Conservation (phyloP, 2,113 vertebrate genomes). For the Morone chrysops region DNA sequence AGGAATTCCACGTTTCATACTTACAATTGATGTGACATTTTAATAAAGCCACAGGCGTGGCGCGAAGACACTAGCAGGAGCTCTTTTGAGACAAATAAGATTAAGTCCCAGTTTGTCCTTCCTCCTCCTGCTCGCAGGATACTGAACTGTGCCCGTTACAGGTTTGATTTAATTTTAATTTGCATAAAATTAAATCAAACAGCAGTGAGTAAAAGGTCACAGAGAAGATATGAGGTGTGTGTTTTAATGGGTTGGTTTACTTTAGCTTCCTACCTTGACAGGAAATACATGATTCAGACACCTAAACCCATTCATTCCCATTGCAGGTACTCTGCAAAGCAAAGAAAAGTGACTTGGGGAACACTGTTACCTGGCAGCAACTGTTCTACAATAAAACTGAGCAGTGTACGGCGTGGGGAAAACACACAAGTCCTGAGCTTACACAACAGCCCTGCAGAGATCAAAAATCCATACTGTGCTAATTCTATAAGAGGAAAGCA, state of each 20-base stretch:
- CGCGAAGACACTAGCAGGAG: conserved; percentile 45
- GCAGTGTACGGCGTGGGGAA: neutral
- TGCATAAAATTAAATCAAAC: conserved; percentile 69
- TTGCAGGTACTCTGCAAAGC: neutral
- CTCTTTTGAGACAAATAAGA: conserved; percentile 62
- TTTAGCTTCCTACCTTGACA: neutral
- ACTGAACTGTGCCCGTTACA: conserved; percentile 48
- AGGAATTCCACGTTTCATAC: conserved; percentile 28
- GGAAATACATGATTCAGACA: neutral
- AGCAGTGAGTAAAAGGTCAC: conserved; percentile 57
- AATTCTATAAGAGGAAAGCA: conserved; percentile 62
- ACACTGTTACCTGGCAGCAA: conserved; percentile 21
- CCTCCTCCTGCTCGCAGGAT: conserved; percentile 49
- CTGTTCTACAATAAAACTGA: neutral
- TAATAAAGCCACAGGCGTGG: conserved; percentile 60
- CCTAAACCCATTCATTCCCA: neutral
- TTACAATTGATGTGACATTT: conserved; percentile 68
- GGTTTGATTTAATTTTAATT: conserved; percentile 72
- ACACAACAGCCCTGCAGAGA: conserved; percentile 56
- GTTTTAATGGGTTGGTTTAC: neutral
- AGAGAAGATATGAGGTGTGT: conserved; percentile 10
- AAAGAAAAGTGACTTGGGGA: neutral
- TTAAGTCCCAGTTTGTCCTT: conserved; percentile 62
- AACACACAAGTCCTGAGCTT: conserved; percentile 33
- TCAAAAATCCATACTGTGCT: conserved; percentile 68